phyloP scores from a whole-genome alignment of 2,113 vertebrate species.

The Pomatostomus ruficeps region DNA sequence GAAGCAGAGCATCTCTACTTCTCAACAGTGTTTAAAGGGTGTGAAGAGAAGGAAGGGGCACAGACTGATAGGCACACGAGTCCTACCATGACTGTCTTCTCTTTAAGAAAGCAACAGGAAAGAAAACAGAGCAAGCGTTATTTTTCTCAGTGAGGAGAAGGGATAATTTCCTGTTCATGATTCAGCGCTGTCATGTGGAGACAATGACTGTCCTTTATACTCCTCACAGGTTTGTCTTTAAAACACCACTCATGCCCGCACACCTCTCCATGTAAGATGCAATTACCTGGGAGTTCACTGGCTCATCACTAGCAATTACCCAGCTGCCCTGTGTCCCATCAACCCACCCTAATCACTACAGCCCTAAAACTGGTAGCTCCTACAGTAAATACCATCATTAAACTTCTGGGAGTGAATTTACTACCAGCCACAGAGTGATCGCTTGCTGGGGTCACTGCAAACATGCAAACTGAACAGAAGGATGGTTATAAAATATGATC shows the following conservation, averaged over 20 bases:
- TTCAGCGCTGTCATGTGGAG: background rate
- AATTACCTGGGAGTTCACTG: slow-evolving; percentile 46
- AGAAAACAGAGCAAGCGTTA: background rate
- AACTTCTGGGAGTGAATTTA: background rate
- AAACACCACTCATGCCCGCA: background rate
- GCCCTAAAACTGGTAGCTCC: background rate
- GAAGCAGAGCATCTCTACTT: background rate
- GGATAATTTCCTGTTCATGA: slow-evolving; percentile 11
- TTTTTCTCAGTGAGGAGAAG: background rate
- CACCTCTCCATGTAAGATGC: slow-evolving; percentile 14
- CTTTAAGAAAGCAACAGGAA: background rate
- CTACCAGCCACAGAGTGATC: background rate
- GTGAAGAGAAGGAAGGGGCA: background rate
- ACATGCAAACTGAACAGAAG: background rate
- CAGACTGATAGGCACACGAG: background rate
- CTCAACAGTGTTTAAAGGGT: background rate
- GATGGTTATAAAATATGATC: background rate
- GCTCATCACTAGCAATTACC: slow-evolving; percentile 19
- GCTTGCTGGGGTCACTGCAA: background rate
- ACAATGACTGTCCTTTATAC: background rate
- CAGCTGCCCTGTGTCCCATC: background rate
- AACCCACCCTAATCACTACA: slow-evolving; percentile 17
- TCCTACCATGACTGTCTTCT: background rate
- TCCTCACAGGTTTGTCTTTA: background rate
- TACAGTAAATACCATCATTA: slow-evolving; percentile 19